Evolutionary conservation across 2,888 invertebrate species (phyloP), one percentile per base, ranked within the genome.

Genomic region (Parthenolecanium corni): DNA sequence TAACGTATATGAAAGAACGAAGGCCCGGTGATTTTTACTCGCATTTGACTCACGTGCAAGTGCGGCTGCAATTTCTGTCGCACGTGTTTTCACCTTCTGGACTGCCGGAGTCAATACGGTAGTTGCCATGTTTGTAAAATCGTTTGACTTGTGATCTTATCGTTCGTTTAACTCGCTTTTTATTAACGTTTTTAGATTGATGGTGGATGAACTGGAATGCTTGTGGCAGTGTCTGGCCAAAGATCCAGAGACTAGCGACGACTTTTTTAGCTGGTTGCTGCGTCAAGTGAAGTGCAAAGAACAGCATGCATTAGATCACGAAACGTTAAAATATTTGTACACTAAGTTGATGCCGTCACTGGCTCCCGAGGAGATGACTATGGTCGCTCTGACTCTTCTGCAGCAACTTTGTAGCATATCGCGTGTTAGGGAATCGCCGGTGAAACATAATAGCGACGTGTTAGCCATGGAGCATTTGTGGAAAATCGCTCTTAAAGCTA

Each of bases 161-260:
- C 44, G 44, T 14, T 14, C 18, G 4, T 42, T 18, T 18, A 9
- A 3, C 44, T 18, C 44, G 14, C 44, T 42, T 4, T 4, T 18
- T 9, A 18, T 42, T 9, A 9, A 18, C 38, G 9, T 64, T 70
- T 73, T 49, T 71, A 85, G 86, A 66, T 74, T 89, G 66, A 86
- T 85, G 66, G 80, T 90, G 65, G 90, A 90, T 66, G 94, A 95
- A 77, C 85, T 94, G 54, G 92, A 94, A 71, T 85, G 85, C 24
- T 74, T 95, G 3, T 95, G 94, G 95, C 84, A 86, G 68, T 93
- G 93, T 74, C 76, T 95, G 61, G 90, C 92, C 0, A 84, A 85
- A 52, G 89, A 90, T 72, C 75, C 81, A 0, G 89, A 89, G 69
- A 91, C 91, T 70, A 85, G 89, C 0, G 94, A 95, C 73, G 93